These are phyloP conservation scores for Gymnoscopelus microlampas DNA, from an alignment of 2,797 vertebrate genomes.

Conservation along the genomic window DNA sequence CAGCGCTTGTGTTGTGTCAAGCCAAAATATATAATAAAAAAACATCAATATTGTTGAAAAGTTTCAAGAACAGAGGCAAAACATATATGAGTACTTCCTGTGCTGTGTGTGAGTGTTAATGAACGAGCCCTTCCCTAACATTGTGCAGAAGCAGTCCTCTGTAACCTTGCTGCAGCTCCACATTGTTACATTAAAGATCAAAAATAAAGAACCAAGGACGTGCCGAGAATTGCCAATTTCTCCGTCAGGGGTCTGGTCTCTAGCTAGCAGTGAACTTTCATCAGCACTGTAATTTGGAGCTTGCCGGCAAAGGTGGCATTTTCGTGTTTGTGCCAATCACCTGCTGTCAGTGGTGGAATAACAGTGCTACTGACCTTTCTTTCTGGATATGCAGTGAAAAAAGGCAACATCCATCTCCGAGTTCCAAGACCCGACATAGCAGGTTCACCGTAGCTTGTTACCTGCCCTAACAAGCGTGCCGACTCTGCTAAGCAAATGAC, in stretches of 20 bases:
- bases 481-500: slow-evolving; percentile 11
- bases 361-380: slow-evolving; percentile 38
- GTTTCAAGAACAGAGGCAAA: too few relatives aligned
- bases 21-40: too few relatives aligned
- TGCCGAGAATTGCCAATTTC: slow-evolving; percentile 9
- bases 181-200: slow-evolving; percentile 1
- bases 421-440: slow-evolving; percentile 26
- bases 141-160: too few relatives aligned
- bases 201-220: slow-evolving; percentile 17
- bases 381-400: slow-evolving; percentile 15
- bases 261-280: slow-evolving; percentile 38
- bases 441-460: slow-evolving; percentile 5
- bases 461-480: slow-evolving; percentile 30
- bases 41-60: too few relatives aligned
- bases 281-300: slow-evolving; percentile 44
- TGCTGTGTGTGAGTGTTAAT: background rate
- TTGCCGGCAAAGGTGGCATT: slow-evolving; percentile 35
- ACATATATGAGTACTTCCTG: background rate
- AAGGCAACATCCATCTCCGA: slow-evolving; percentile 27
- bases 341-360: slow-evolving; percentile 21
- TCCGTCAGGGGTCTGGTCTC: background rate
- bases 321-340: slow-evolving; percentile 34
- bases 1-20: too few relatives aligned
- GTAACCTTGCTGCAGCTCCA: background rate
- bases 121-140: background rate